phyloP scores from a whole-genome alignment of 2,113 vertebrate species.

The Aplodontia rufa region DNA sequence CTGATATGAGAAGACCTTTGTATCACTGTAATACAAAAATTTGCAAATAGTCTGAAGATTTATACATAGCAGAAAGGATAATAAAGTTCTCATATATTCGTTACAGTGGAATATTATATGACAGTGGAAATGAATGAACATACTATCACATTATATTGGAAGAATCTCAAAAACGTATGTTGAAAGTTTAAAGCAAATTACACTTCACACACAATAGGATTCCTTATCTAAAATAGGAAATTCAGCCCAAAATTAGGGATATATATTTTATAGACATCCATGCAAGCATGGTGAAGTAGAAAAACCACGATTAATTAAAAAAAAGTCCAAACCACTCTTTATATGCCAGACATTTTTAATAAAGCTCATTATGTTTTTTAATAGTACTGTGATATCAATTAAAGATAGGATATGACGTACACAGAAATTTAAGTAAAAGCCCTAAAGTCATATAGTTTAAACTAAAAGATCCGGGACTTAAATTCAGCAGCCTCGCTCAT shows the following conservation, averaged over 20 bases:
- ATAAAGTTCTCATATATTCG: background rate
- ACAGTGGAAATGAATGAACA: background rate
- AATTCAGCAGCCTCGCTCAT: background rate
- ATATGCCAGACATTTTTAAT: background rate
- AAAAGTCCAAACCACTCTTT: background rate
- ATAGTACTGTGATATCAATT: background rate
- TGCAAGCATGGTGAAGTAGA: background rate
- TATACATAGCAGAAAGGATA: background rate
- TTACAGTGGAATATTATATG: background rate
- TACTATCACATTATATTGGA: background rate
- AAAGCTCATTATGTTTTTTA: background rate
- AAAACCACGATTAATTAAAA: background rate
- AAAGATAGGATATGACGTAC: background rate
- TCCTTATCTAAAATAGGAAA: background rate
- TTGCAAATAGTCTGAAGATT: background rate
- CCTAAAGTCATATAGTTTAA: background rate
- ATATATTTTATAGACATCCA: background rate
- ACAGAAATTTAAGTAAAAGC: background rate
- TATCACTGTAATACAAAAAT: background rate
- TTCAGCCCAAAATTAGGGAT: background rate
- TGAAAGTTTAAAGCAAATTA: background rate
- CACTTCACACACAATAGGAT: background rate
- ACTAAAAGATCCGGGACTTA: background rate
- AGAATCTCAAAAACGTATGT: background rate
- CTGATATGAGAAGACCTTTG: background rate